Evolutionary conservation across 2,888 invertebrate species (phyloP).

Genomic region (Hoplodrina ambigua): DNA sequence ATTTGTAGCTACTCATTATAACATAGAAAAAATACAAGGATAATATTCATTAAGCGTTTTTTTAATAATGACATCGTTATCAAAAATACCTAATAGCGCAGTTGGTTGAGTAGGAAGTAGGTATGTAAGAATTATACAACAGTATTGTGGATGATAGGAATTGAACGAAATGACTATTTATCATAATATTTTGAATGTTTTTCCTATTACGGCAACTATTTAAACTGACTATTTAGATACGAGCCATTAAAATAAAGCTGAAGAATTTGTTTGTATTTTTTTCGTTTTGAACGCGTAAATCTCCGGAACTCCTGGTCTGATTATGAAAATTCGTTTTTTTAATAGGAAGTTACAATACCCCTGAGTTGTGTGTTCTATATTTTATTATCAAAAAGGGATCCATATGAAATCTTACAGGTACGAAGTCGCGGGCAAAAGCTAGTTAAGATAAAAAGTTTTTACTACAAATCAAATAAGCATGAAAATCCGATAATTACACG

Average conservation of each 20-base stretch:
- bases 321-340: too few relatives aligned
- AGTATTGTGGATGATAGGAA: not conserved
- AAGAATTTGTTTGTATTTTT: too few relatives aligned
- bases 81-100: not conserved
- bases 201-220: not conserved
- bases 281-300: too few relatives aligned
- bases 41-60: conserved; percentile 5
- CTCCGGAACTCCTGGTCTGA: too few relatives aligned
- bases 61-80: conserved; percentile 1
- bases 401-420: too few relatives aligned
- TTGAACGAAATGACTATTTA: not conserved
- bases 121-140: not conserved
- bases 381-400: too few relatives aligned
- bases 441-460: conserved; percentile 9
- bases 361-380: too few relatives aligned
- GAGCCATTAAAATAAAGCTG: too few relatives aligned
- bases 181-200: not conserved
- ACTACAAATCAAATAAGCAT: conserved; percentile 25
- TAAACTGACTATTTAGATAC: too few relatives aligned
- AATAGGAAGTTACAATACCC: not conserved
- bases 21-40: conserved; percentile 14
- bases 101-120: not conserved
- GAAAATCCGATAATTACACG: conserved; percentile 44
- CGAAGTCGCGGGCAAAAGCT: too few relatives aligned
- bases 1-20: conserved; percentile 27